Evolutionary conservation across 2,113 vertebrate species (phyloP), one percentile per base, ranked within the genome.

Genomic region (Oryzias woworae): DNA sequence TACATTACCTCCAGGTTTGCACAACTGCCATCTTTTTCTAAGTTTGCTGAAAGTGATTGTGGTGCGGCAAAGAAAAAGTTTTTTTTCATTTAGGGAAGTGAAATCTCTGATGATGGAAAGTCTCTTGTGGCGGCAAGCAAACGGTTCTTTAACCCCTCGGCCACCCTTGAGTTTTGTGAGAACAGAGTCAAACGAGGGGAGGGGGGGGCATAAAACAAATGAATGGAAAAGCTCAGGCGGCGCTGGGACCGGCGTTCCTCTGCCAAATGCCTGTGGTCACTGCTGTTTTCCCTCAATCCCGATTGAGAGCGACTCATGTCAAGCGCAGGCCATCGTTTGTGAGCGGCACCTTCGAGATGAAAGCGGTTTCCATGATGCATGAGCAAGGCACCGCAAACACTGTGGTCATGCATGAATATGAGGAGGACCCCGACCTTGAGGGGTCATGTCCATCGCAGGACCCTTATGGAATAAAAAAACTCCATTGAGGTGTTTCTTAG

Each of bases 231-330:
- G 44, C 42, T 42, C 3, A 0, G 46, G 28, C 60, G 44, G 43
- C 23, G 45, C 44, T 18, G 66, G 28, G 56, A 43, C n/a, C 2
- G 14, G 45, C 17, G 16, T 10, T 16, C 48, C 20, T 0, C 18
- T 22, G 26, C 46, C 5, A 62, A 55, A 28, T 3, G 59, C 53
- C 67, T 69, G 68, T 13, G 45, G 72, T 62, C 53, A 12, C 56
- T 14, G 1, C 83, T 85, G 81, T 42, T 61, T 78, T 60, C 51
- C 60, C 44, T 87, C 74, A 72, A 56, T 50, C 26, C 76, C 77
- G 76, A 87, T 84, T 75, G 58, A 83, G 55, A 60, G 59, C 75
- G 80, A 83, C 80, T 80, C 20, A 36, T 58, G 55, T 75, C 54
- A 59, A 66, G 42, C 7, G 44, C 69, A 73, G 78, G 58, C 61